phyloP scores from a whole-genome alignment of 2,113 vertebrate species.

The Accipiter virgatus region DNA sequence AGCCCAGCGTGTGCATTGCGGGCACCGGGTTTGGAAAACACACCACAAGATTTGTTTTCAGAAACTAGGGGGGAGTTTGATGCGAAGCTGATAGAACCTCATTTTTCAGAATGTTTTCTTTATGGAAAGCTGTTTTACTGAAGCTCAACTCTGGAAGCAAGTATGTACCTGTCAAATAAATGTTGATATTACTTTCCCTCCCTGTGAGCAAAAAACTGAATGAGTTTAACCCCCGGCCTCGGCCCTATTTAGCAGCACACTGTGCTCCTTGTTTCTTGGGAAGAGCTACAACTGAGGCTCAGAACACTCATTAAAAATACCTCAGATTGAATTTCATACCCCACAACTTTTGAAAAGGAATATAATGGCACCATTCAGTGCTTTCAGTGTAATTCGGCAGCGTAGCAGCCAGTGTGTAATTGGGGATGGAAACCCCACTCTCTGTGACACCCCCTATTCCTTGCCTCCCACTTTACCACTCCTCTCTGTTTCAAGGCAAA shows the following conservation, averaged over 20 bases:
- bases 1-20: fast-evolving
- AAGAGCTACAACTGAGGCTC: constrained; percentile 37
- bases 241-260: constrained; percentile 35
- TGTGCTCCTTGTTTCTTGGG: constrained; percentile 70
- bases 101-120: neutral
- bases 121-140: neutral
- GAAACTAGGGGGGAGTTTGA: neutral
- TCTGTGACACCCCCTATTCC: neutral
- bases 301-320: constrained; percentile 69
- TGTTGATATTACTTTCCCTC: neutral
- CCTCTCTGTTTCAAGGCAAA: neutral
- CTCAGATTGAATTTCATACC: constrained; percentile 74
- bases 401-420: neutral
- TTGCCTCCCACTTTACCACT: neutral
- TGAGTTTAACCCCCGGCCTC: constrained; percentile 46
- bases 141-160: neutral
- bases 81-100: neutral
- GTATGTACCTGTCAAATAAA: constrained; percentile 21
- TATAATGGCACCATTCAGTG: constrained; percentile 76
- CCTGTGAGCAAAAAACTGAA: constrained; percentile 12
- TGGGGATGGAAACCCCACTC: constrained; percentile 3
- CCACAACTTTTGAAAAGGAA: constrained; percentile 16
- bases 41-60: neutral
- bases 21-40: neutral
- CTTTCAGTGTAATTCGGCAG: neutral